Conservation (phyloP, 2,797 vertebrate species). For the Aulostomus chinensis region DNA sequence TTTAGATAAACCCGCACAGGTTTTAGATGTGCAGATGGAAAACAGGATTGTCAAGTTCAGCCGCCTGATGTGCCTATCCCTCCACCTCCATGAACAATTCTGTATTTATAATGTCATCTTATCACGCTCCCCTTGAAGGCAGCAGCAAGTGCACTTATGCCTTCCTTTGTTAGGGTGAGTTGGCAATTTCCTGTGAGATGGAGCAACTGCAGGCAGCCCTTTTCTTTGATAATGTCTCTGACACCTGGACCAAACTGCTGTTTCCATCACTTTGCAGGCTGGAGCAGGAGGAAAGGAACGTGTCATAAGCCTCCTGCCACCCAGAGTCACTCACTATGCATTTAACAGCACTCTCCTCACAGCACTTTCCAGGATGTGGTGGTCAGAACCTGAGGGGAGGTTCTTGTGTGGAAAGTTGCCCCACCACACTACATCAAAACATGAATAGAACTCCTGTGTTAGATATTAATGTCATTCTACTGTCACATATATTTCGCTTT, state of each 20-base stretch:
- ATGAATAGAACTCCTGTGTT: not conserved
- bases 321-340: constrained; percentile 66
- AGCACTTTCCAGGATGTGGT: constrained; percentile 52
- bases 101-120: constrained; percentile 95
- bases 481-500: not conserved
- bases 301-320: constrained; percentile 74
- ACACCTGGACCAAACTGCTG: constrained; percentile 89
- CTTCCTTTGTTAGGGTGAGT: constrained; percentile 99
- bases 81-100: constrained; percentile 79
- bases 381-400: constrained; percentile 53
- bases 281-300: constrained; percentile 77
- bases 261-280: constrained; percentile 87
- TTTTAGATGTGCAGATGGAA: constrained; percentile 40
- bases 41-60: constrained; percentile 78
- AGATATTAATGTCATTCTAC: constrained; percentile 6
- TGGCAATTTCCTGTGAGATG: constrained; percentile 96
- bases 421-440: constrained; percentile 33
- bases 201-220: constrained; percentile 92
- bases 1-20: constrained; percentile 45
- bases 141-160: constrained; percentile 93
- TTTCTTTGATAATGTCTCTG: constrained; percentile 93
- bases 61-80: constrained; percentile 82
- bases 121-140: constrained; percentile 90
- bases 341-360: constrained; percentile 71
- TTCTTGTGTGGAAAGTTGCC: constrained; percentile 51